phyloP scores from a whole-genome alignment of 64 coral and sea anemone species.

The Orbicella faveolata region DNA sequence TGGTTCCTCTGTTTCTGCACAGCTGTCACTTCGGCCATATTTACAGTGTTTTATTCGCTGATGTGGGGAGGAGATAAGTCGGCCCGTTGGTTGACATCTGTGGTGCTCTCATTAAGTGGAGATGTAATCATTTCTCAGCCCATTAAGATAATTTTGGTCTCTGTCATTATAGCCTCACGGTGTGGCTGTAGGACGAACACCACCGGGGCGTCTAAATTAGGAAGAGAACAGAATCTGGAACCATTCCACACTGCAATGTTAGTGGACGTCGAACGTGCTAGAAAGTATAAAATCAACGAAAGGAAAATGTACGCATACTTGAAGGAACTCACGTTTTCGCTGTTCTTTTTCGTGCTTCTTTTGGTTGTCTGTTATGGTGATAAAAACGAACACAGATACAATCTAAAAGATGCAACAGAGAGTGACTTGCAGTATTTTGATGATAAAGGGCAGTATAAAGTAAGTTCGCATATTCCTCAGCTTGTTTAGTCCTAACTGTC shows the following conservation, averaged over 20 bases:
- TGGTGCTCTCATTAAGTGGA: slow-evolving; percentile 6
- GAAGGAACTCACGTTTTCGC: not conserved
- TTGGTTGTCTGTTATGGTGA: slow-evolving; percentile 28
- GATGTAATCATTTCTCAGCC: slow-evolving; percentile 40
- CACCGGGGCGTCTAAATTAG: not conserved
- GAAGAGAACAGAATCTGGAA: not conserved
- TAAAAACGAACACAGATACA: not conserved
- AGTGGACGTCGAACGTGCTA: not conserved
- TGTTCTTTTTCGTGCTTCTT: not conserved
- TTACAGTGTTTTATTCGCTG: slow-evolving; percentile 40
- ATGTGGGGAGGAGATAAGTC: slow-evolving; percentile 40
- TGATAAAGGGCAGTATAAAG: not conserved
- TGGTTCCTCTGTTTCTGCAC: slow-evolving; percentile 40
- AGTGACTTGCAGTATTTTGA: not conserved
- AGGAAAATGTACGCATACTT: not conserved
- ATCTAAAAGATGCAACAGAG: not conserved
- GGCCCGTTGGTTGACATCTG: slow-evolving; percentile 21
- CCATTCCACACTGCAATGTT: not conserved
- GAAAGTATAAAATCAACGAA: slow-evolving; percentile 1
- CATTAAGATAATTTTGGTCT: slow-evolving; percentile 15
- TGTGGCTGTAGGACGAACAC: not conserved
- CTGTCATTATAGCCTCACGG: slow-evolving; percentile 18
- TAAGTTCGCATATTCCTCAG: not conserved
- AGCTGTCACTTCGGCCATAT: not conserved
- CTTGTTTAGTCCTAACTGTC: too few species aligned